Percentiles rank a stretch among this genome's conserved stretches.
Evolutionary conservation across 2,113 vertebrate genomes (phyloP).

Genomic region (Jaculus jaculus): DNA sequence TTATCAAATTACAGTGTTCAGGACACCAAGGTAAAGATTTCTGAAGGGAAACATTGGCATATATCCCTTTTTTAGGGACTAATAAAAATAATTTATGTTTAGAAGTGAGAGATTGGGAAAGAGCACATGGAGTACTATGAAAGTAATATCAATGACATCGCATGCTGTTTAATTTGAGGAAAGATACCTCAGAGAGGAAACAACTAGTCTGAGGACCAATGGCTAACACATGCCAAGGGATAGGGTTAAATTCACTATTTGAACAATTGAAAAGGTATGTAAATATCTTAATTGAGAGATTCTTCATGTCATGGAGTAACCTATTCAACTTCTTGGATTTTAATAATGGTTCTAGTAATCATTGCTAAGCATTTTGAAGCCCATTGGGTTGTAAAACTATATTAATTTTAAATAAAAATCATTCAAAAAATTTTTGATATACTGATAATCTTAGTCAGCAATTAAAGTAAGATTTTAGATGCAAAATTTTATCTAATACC

Average conservation of each 20-base stretch:
- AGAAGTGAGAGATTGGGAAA: not conserved
- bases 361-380: not conserved
- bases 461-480: not conserved
- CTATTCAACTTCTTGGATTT: not conserved
- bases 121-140: not conserved
- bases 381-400: not conserved
- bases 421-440: not conserved
- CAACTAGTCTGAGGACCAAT: too few species aligned
- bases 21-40: not conserved
- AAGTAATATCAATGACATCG: not conserved
- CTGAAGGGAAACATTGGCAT: not conserved
- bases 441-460: not conserved
- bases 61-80: not conserved
- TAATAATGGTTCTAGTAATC: not conserved
- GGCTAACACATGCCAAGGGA: too few species aligned
- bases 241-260: not conserved
- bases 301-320: not conserved
- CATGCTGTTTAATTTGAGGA: not conserved
- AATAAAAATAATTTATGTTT: slow-evolving; percentile 1
- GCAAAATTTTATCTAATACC: not conserved
- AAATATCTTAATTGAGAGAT: not conserved
- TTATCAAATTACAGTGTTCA: not conserved
- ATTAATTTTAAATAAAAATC: not conserved
- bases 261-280: not conserved
- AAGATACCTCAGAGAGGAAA: not conserved